Evolutionary conservation across 2,888 invertebrate genomes (phyloP), one percentile per base, ranked within the genome.

Genomic region (Drosophila mulleri): DNA sequence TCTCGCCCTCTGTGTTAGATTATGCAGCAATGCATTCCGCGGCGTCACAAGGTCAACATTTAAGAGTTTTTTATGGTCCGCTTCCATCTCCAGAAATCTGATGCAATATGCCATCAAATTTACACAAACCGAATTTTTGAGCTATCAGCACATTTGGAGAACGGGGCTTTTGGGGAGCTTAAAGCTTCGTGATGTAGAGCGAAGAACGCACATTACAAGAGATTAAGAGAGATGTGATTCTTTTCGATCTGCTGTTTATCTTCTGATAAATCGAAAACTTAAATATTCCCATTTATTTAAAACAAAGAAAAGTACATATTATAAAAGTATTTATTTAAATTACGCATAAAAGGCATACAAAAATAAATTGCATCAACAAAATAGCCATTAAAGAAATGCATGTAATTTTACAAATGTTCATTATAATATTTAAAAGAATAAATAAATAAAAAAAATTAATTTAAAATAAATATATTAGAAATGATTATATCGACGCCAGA

Each of bases 401-500:
- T 47, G 45, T 32, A 66, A 39, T 63, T 67, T 53, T 53, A 54
- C 23, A 50, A 71, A 37, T 48, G 52, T 50, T 63, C 48, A 18
- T 47, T 44, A 71, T 12, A 39, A 16, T 57, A 32, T n/a, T n/a
- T 39, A 65, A 18, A 45, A 50, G 18, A 16, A 52, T 64, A 29
- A 45, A 54, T 62, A 53, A 45, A 57, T 59, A 41, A 16, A 29
- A 7, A n/a, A n/a, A n/a, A n/a, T n/a, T n/a, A n/a, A 29, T 29
- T 29, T 2, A 8, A 29, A 29, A 18, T 35, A 35, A 29, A 29
- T 32, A 50, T 8, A 50, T 72, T 77, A 86, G 48, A 74, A 86
- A 60, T 67, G 59, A 48, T 42, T 32, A 56, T 71, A 72, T 26
- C 56, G 70, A 54, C 72, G 78, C 88, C 88, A 90, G 35, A 82